Base-by-base conservation (phyloP, 1,140 invertebrate genomes). In the Heterodera carotae region DNA sequence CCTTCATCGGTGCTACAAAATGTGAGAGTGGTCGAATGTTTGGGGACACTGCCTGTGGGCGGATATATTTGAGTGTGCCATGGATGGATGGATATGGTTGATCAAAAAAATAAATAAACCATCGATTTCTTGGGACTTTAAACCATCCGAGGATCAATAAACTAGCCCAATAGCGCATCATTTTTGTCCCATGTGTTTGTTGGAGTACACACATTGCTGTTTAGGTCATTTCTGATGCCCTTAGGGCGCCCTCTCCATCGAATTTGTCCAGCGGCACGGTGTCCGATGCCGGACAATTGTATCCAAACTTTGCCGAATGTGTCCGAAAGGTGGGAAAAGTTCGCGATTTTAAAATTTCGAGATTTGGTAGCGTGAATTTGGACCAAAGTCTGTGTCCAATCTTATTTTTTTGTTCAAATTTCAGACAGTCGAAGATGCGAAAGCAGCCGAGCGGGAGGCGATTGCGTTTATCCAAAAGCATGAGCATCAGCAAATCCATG, bases 301-400 rank as follows among this genome's bases (percentile, higher is more conserved):
- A 71, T 33, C 69, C 69, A 29, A 71, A 71, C 59, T 33, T 71
- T 71, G 69, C 48, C 31, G 69, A 71, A 25, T 71, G 69, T n/a
- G 8, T 71, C 18, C 29, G 15, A 53, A 39, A 71, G n/a, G 69
- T 70, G 18, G 6, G 69, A 15, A 29, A 31, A 5, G 39, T 36
- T 2, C 22, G 2, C 15, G 18, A 56, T 71, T 53, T 31, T 70
- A n/a, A n/a, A n/a, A n/a, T n/a, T n/a, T n/a, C n/a, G n/a, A n/a
- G n/a, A n/a, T n/a, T n/a, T n/a, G n/a, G n/a, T n/a, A 27, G 34
- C 15, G 15, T 43, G 7, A 8, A 15, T 29, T 43, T 29, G 34
- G 1, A 43, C 15, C 39, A 12, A 43, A n/a, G 15, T 43, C 39
- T 12, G 15, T 43, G 39, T 7, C 39, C 48, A 56, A 56, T 56